Conservation (phyloP, 2,888 invertebrate genomes). For the Sinelater perroti region DNA sequence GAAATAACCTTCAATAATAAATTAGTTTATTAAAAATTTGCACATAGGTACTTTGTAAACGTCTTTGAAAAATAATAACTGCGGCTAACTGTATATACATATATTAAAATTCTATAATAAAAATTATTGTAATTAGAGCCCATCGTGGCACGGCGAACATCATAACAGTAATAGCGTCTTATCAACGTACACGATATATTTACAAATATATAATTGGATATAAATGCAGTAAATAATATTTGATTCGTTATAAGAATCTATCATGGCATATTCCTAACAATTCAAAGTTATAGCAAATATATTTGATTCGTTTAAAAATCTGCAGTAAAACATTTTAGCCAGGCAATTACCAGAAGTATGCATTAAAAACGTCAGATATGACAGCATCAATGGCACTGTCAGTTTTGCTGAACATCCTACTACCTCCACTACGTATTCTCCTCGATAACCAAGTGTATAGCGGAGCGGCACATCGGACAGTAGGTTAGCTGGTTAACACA, state of each 20-base stretch:
- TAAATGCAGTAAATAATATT: conserved; percentile 20
- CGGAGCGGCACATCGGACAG: conserved; percentile 88
- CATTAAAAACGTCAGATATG: conserved; percentile 10
- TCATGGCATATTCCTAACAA: conserved; percentile 15
- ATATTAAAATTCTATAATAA: too few species aligned
- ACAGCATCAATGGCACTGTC: too few species aligned
- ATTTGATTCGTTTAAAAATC: conserved; percentile 14
- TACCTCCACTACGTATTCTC: conserved; percentile 60
- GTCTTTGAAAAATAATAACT: too few species aligned
- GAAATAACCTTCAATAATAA: too few species aligned
- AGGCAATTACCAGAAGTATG: conserved; percentile 7
- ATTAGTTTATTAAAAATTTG: too few species aligned
- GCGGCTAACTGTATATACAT: too few species aligned
- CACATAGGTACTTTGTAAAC: too few species aligned
- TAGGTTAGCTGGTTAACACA: conserved; percentile 81
- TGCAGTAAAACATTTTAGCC: conserved; percentile 6
- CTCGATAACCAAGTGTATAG: conserved; percentile 65
- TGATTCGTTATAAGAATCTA: conserved; percentile 22
- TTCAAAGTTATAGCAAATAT: conserved; percentile 17
- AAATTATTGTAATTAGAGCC: conserved; percentile 18
- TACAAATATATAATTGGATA: conserved; percentile 23
- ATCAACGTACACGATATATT: conserved; percentile 16
- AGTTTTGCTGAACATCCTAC: neutral
- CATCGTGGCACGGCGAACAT: conserved; percentile 12
- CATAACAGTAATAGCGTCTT: conserved; percentile 10